These are phyloP conservation scores for Actias luna DNA, from an alignment of 2,888 invertebrate genomes.

Conservation along the genomic window DNA sequence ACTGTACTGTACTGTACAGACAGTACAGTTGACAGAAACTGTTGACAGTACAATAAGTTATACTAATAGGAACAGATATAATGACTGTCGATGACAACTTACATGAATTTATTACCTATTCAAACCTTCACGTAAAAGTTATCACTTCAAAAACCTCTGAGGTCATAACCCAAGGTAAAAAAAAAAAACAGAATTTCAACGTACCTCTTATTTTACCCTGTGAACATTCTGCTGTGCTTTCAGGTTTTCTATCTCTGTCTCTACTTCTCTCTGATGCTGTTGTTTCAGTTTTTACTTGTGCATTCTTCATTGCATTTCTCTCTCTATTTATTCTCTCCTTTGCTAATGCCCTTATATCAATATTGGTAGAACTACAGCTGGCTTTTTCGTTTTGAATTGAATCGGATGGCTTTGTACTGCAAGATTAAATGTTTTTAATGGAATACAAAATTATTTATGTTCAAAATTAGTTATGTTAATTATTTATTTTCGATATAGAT, in stretches of 20 bases:
- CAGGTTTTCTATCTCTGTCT: neutral
- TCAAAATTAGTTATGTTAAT: too few species aligned
- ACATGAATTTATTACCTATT: too few species aligned
- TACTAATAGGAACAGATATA: too few species aligned
- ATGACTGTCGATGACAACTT: too few species aligned
- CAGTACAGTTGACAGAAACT: too few species aligned
- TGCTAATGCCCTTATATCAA: neutral
- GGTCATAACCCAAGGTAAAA: too few species aligned
- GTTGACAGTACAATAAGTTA: too few species aligned
- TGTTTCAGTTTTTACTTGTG: neutral
- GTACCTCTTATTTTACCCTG: conserved; percentile 2
- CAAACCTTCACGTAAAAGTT: too few species aligned
- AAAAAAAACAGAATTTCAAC: neutral
- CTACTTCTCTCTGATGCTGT: neutral
- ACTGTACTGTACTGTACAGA: too few species aligned
- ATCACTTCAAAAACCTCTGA: too few species aligned
- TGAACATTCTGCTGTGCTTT: neutral
- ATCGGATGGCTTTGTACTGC: conserved; percentile 4
- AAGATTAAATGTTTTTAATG: neutral
- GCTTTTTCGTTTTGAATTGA: neutral
- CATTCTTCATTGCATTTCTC: neutral
- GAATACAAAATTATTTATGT: too few species aligned
- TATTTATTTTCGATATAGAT: too few species aligned
- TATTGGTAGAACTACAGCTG: neutral
- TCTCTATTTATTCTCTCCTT: neutral